Base-by-base conservation (phyloP, 2,113 vertebrate genomes). In the Epinephelus moara region DNA sequence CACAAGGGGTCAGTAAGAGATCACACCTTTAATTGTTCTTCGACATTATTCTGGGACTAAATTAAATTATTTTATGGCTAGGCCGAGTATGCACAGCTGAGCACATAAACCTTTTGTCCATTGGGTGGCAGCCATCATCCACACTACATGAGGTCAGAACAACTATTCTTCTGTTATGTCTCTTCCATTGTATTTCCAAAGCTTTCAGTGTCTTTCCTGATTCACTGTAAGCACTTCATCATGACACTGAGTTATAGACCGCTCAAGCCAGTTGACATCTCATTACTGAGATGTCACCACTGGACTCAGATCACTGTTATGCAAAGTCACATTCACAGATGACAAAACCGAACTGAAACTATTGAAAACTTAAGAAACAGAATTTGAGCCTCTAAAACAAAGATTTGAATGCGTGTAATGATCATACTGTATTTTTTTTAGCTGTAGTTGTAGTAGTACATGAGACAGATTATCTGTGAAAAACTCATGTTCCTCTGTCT, bases 61-160 rank as follows among this genome's bases (percentile, higher is more conserved):
- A 62, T 71, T 1, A 30, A 80, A 70, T 47, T 2, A 75, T 63
- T 47, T 70, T 9, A 33, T 47, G 23, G 3, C 53, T 3, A 12
- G n/a, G 40, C n/a, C 11, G 62, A 61, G 57, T 42, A 3, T 70
- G 57, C 47, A 30, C 18, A 40, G 42, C 18, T 63, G 45, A 81
- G 70, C 40, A 63, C 77, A 69, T 83, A 25, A 73, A 64, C n/a
- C 37, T 49, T 82, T 80, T 90, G 83, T 75, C 78, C 78, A 64
- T 37, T 50, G 63, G 73, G 67, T 85, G 74, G 84, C 80, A 84
- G 82, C 60, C 47, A 75, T 40, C 62, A 25, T 78, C 74, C 53
- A 85, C 60, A 72, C 12, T 15, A 53, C 59, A 61, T 17, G 2
- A 40, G 52, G n/a, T 40, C 66, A 74, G 56, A 72, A 25, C 69